phyloP scores from a whole-genome alignment of 2,888 invertebrate species.

The Scelioninae gen. 1 region DNA sequence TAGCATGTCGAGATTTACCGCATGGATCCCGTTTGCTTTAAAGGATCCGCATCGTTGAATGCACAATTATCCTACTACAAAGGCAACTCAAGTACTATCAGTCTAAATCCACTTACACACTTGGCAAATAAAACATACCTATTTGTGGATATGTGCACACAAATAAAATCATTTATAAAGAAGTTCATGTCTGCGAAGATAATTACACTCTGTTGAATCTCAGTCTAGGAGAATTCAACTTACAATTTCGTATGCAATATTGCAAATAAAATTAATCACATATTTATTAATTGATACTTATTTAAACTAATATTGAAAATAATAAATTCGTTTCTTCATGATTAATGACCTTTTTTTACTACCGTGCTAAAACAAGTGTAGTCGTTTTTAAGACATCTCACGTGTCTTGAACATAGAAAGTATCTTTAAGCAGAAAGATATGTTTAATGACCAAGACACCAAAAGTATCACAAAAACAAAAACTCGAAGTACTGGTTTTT shows the following conservation, averaged over 20 bases:
- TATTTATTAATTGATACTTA: too few relatives aligned
- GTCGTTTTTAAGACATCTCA: too few relatives aligned
- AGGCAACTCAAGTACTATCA: conserved; percentile 68
- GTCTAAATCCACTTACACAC: conserved; percentile 51
- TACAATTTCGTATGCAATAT: conserved; percentile 10
- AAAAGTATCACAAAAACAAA: too few relatives aligned
- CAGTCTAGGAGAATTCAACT: conserved; percentile 14
- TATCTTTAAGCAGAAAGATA: too few relatives aligned
- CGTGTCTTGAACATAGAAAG: too few relatives aligned
- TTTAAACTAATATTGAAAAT: too few relatives aligned
- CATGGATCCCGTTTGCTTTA: conserved; percentile 68
- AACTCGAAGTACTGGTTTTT: too few relatives aligned
- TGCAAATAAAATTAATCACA: too few relatives aligned
- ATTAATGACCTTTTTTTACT: too few relatives aligned
- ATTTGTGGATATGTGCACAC: conserved; percentile 36
- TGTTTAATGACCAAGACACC: too few relatives aligned
- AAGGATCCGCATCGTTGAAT: conserved; percentile 69
- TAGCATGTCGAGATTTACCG: conserved; percentile 69
- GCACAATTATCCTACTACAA: conserved; percentile 73
- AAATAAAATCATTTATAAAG: conserved; percentile 16
- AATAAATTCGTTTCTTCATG: too few relatives aligned
- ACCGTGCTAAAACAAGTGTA: too few relatives aligned
- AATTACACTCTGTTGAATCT: conserved; percentile 41
- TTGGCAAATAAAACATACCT: conserved; percentile 13
- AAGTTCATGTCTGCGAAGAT: conserved; percentile 22